Conservation (phyloP, 2,888 invertebrate genomes). For the Tachina lurida region DNA sequence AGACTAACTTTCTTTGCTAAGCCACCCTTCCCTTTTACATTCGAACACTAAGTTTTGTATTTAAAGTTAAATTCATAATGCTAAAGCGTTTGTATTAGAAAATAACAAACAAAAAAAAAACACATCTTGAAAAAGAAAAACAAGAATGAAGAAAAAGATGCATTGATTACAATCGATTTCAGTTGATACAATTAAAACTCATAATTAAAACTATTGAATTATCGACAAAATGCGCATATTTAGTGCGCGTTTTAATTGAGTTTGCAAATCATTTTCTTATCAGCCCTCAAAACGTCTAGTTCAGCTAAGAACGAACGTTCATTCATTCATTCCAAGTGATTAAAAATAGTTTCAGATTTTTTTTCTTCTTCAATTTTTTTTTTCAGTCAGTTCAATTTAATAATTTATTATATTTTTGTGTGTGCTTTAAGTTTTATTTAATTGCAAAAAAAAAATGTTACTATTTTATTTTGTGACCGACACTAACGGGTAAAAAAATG, state of each 20-base stretch:
- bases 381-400: neutral
- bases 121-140: neutral
- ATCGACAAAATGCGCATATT: constrained; percentile 76
- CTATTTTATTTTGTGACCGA: constrained; percentile 84
- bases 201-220: constrained; percentile 54
- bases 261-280: constrained; percentile 80
- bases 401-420: neutral
- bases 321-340: constrained; percentile 11
- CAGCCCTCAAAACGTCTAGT: constrained; percentile 73
- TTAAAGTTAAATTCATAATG: constrained; percentile 20
- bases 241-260: constrained; percentile 79
- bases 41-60: neutral
- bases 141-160: constrained; percentile 49
- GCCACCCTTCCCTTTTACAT: constrained; percentile 26
- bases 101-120: constrained; percentile 21
- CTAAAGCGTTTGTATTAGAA: constrained; percentile 18
- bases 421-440: neutral
- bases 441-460: constrained; percentile 73
- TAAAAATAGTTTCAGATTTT: neutral
- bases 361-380: neutral
- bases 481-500: constrained; percentile 83
- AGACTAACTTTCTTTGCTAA: neutral
- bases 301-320: constrained; percentile 11
- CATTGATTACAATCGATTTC: constrained; percentile 69
- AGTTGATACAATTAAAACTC: constrained; percentile 49